Percentiles rank a stretch among this genome's conserved stretches.
Evolutionary conservation across 1,140 invertebrate genomes (phyloP).

Genomic region (Drosophila kanapiae): DNA sequence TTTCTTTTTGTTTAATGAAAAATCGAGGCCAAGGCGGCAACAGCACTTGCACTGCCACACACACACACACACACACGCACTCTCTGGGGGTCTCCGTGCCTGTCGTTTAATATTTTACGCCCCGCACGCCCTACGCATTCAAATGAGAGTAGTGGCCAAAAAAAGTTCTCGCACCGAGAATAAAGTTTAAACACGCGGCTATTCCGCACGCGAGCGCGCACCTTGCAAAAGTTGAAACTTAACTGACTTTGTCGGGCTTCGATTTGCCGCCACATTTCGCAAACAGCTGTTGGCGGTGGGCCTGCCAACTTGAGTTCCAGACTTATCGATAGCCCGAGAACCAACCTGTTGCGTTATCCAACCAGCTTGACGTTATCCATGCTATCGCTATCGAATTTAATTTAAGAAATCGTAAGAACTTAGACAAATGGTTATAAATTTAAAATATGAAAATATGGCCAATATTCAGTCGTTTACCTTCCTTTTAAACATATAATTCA

Average conservation of each 20-base stretch:
- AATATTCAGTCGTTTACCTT: too few species aligned
- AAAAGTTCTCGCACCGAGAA: constrained; percentile 34
- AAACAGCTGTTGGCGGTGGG: constrained; percentile 16
- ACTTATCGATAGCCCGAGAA: neutral
- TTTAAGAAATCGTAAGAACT: neutral
- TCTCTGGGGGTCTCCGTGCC: constrained; percentile 9
- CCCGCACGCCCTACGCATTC: constrained; percentile 37
- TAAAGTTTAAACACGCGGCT: constrained; percentile 5
- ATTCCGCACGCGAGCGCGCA: constrained; percentile 35
- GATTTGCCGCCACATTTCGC: constrained; percentile 46
- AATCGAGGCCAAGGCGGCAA: constrained; percentile 14
- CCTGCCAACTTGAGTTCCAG: neutral
- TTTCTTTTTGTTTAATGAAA: constrained; percentile 2
- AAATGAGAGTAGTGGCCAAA: constrained; percentile 30
- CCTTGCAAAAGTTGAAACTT: constrained; percentile 39
- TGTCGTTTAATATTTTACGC: constrained; percentile 26
- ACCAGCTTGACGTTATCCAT: neutral
- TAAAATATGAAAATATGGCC: neutral
- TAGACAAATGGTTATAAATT: neutral
- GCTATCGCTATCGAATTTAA: constrained; percentile 1
- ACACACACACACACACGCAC: neutral
- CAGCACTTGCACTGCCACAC: constrained; percentile 27
- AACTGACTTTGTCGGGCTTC: constrained; percentile 22
- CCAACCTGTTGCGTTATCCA: neutral
- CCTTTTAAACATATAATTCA: too few species aligned